phyloP scores from a whole-genome alignment of 2,888 invertebrate genomes.

The Coelogynopora nodosa region DNA sequence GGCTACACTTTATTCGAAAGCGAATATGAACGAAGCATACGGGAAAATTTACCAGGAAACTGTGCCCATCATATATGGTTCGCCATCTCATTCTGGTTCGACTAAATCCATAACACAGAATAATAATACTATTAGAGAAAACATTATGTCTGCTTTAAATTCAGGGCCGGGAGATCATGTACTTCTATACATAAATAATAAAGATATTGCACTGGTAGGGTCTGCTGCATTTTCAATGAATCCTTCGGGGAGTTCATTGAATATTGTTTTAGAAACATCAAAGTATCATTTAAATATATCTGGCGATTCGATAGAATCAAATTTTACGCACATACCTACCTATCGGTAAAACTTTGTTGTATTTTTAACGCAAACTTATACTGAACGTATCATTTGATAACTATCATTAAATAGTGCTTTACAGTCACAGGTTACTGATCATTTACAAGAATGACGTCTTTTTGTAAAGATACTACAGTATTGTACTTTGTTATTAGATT shows the following conservation, averaged over 20 bases:
- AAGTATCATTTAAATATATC: neutral
- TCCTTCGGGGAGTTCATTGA: neutral
- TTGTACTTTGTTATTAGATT: no score
- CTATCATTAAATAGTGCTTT: no score
- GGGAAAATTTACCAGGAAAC: neutral
- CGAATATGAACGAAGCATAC: neutral
- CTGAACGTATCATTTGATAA: no score
- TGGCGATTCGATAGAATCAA: neutral
- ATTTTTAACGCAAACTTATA: neutral
- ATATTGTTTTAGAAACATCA: neutral
- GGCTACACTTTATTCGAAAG: neutral
- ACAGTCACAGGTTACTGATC: no score
- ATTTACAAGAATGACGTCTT: no score
- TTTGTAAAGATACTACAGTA: no score
- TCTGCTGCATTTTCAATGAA: neutral
- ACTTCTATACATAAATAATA: neutral
- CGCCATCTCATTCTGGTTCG: neutral
- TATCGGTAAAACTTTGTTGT: neutral
- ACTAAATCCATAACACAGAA: neutral
- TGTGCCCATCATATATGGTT: neutral
- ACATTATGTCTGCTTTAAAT: neutral
- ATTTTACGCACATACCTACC: neutral
- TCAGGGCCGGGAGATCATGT: neutral
- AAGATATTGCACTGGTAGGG: neutral
- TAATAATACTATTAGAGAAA: neutral